Evolutionary conservation across 2,888 invertebrate species (phyloP).

Genomic region (Dione vanillae): DNA sequence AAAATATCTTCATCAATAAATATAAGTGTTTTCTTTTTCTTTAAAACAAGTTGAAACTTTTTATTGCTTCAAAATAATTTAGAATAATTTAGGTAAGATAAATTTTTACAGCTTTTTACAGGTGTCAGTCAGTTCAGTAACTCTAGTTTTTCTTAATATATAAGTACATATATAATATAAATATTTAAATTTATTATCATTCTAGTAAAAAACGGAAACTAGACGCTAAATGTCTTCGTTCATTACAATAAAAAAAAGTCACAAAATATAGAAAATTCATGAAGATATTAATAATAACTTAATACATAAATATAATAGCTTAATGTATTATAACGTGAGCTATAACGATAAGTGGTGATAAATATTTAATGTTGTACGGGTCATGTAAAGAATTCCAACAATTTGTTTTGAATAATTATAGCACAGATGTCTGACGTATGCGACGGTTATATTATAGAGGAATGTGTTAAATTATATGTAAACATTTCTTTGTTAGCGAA

Average conservation of each 20-base stretch:
- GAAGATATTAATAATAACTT: not conserved
- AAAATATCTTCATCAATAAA: not conserved
- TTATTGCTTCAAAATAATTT: no score
- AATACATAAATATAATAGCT: not conserved
- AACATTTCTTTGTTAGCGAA: slow-evolving; percentile 11
- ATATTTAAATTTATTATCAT: no score
- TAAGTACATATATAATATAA: no score
- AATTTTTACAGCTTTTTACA: no score
- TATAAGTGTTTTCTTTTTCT: not conserved
- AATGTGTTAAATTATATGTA: slow-evolving; percentile 18
- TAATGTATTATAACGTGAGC: not conserved
- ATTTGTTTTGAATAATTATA: slow-evolving; percentile 17
- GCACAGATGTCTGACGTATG: slow-evolving; percentile 7
- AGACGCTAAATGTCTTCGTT: not conserved
- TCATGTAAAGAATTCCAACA: slow-evolving; percentile 21
- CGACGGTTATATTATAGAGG: slow-evolving; percentile 7
- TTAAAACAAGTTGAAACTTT: no score
- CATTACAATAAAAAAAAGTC: not conserved
- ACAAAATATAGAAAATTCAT: not conserved
- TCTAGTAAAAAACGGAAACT: not conserved
- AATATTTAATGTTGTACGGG: slow-evolving; percentile 15
- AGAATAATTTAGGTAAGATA: no score
- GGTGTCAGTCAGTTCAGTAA: no score
- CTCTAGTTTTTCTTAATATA: no score
- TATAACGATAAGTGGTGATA: not conserved